Evolutionary conservation across 2,797 vertebrate species (phyloP), one percentile per base, ranked within the genome.

Genomic region (Nyctibius grandis): DNA sequence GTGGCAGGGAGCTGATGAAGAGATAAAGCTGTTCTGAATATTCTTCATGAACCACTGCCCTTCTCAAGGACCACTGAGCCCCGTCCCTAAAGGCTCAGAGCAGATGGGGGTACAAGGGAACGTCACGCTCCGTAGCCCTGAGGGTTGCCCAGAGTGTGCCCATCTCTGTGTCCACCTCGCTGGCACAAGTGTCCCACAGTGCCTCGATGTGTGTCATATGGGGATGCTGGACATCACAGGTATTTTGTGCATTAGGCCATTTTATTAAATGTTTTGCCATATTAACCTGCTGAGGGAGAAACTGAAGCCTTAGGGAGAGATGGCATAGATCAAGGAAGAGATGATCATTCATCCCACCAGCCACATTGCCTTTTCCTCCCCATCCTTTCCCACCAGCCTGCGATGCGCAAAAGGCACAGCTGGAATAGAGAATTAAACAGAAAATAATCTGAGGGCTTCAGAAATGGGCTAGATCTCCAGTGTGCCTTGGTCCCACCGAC

Each of bases 91-190:
- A 65, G 45, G 56, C 45, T 68, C 54, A 47, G 67, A 31, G 25
- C 13, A 54, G 51, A 9, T 11, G 11, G 23, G 11, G 15, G 1
- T 9, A 28, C 38, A 26, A 36, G 44, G 15, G 22, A 19, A 45
- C 1, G 0, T 56, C n/a, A 15, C 12, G 56, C 11, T 75, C 50
- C 2, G 0, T 25, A 81, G n/a, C 18, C 42, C 54, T 64, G 33
- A 53, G 12, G 25, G 22, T 10, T 54, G 31, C n/a, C 26, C 23
- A 25, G 5, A 16, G 16, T 53, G 21, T 40, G 18, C 12, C 18
- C 5, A 10, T 13, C 16, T 84, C 64, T 25, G 28, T 21, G 18
- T n/a, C 33, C 34, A 26, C n/a, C n/a, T 48, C 1, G 0, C 22
- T 26, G 21, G 28, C 11, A 21, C 15, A 14, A 21, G 19, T 6